Evolutionary conservation across 2,888 invertebrate genomes (phyloP).

Genomic region (Choristoneura rosaceana): DNA sequence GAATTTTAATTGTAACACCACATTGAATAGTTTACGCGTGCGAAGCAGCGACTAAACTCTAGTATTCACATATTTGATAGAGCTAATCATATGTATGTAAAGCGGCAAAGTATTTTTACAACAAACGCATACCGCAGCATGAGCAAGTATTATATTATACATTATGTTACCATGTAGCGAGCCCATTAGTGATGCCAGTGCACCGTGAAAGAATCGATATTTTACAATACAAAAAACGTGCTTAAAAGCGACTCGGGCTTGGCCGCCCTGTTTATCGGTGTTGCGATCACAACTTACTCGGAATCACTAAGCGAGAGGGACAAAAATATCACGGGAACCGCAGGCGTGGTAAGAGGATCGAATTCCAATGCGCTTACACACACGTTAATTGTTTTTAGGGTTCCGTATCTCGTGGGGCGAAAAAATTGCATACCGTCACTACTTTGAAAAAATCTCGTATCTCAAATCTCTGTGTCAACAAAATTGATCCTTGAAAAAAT

Average conservation of each 20-base stretch:
- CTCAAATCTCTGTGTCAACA: no score
- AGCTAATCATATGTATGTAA: no score
- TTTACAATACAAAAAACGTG: constrained; percentile 35
- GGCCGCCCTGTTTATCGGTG: constrained; percentile 31
- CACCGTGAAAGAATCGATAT: constrained; percentile 37
- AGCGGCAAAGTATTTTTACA: neutral
- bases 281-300: constrained; percentile 31
- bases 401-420: neutral
- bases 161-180: constrained; percentile 9
- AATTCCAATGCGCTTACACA: neutral
- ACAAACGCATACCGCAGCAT: neutral
- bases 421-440: no score
- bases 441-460: no score
- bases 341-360: neutral
- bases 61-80: no score
- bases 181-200: constrained; percentile 28
- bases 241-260: constrained; percentile 29
- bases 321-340: constrained; percentile 30
- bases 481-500: no score
- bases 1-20: no score
- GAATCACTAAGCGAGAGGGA: constrained; percentile 40
- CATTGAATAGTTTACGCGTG: no score
- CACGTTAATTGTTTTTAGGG: neutral
- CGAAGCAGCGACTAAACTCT: no score
- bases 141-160: neutral